Evolutionary conservation across 2,797 vertebrate species (phyloP), one percentile per base, ranked within the genome.

Genomic region (Rhinoraja longicauda): DNA sequence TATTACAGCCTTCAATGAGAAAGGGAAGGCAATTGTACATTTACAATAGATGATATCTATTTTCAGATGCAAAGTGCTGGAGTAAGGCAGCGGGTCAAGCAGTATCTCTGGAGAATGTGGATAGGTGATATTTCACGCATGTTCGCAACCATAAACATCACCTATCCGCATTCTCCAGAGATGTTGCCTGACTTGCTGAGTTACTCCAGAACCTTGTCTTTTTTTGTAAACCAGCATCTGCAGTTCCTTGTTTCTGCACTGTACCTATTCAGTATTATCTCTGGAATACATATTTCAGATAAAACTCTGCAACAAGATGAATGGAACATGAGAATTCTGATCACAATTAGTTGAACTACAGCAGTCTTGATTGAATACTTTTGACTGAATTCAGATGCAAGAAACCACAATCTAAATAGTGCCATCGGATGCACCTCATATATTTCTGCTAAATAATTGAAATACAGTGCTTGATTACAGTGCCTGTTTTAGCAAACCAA

Each of bases 1-100:
- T 73, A 99, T 99, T 92, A 99, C 99, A 36, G 98, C 98, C 99
- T 99, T 94, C 39, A 53, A 93, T 93, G 76, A 93, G 12, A 93
- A 67, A 36, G 13, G 6, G 15, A n/a, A 57, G 26, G 15, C 26
- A 93, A n/a, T 6, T 67, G 53, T 88, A 64, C 5, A 64, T 88
- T 88, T 32, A 88, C 57, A 77, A 26, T 57, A n/a, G 57, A 67
- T 1, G 62, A 17, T 17, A n/a, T 13, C 32, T 7, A 36, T 7
- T 19, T 32, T 67, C 59, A 88, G 8, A 53, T 53, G 45, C 45
- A 53, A 53, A 53, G 45, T 53, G 45, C 45, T 53, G 45, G 45
- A 53, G 45, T 53, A 53, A 53, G 45, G 45, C 45, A 53, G 45
- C 53, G 45, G 45, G 45, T 53, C 45, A 53, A 53, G 45, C 12